Evolutionary conservation across 1,140 invertebrate species (phyloP).

Genomic region (Archivesica marissinica): DNA sequence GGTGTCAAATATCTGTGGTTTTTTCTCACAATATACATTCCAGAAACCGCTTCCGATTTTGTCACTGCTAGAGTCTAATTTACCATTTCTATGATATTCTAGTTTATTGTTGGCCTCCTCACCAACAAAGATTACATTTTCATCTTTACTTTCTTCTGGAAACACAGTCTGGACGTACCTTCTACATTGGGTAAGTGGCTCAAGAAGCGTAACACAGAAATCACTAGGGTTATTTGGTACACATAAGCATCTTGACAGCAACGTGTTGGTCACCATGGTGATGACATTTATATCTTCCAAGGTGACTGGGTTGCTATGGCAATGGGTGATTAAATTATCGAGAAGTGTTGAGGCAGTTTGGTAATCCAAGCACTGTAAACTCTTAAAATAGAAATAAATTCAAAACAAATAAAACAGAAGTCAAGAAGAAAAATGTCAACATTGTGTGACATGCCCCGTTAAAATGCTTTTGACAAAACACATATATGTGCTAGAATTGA

Average conservation of each 20-base stretch:
- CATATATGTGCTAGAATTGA: too few species aligned
- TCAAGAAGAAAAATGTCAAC: background rate
- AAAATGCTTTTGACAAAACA: too few species aligned
- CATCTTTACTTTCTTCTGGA: background rate
- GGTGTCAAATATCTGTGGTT: constrained; percentile 6
- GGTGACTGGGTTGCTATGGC: constrained; percentile 4
- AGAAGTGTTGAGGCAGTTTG: background rate
- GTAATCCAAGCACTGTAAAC: constrained; percentile 34
- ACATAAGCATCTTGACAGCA: constrained; percentile 35
- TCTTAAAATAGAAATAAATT: too few species aligned
- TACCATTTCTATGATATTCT: background rate
- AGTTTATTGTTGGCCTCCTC: background rate
- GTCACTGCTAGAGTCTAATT: background rate
- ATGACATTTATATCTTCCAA: background rate
- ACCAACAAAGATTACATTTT: background rate
- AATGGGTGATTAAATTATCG: constrained; percentile 16
- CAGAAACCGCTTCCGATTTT: background rate
- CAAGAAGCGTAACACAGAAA: constrained; percentile 1
- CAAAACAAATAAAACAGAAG: too few species aligned
- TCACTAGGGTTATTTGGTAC: constrained; percentile 9
- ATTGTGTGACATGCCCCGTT: too few species aligned
- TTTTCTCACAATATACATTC: constrained; percentile 6
- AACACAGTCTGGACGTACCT: constrained; percentile 9
- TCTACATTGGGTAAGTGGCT: background rate
- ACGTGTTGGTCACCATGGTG: background rate